Evolutionary conservation across 2,888 invertebrate genomes (phyloP).

Genomic region (Gibbula magus): DNA sequence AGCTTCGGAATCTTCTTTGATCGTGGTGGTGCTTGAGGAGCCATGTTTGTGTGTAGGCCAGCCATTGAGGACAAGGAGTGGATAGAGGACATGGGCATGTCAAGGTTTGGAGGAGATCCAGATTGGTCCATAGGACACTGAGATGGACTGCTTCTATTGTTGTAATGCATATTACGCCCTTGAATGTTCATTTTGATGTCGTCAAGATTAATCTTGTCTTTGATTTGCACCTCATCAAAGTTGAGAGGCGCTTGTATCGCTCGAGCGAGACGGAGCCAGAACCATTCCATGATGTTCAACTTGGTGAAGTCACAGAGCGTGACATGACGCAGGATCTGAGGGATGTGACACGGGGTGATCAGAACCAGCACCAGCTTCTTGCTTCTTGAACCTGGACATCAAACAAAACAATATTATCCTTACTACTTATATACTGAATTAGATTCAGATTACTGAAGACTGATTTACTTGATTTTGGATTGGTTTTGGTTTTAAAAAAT

Average conservation of each 20-base stretch:
- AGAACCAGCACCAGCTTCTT: slow-evolving; percentile 69
- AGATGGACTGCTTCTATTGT: background rate
- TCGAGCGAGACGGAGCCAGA: slow-evolving; percentile 87
- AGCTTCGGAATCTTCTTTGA: background rate
- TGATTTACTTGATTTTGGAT: too few relatives aligned
- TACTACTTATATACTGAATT: too few relatives aligned
- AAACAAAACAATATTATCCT: background rate
- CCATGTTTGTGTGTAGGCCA: too few relatives aligned
- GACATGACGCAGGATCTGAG: slow-evolving; percentile 60
- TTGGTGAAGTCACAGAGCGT: slow-evolving; percentile 66
- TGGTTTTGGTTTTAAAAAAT: too few relatives aligned
- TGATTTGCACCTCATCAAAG: slow-evolving; percentile 30
- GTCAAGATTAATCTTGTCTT: background rate
- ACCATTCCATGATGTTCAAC: slow-evolving; percentile 75
- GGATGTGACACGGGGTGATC: slow-evolving; percentile 53
- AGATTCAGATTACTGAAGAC: too few relatives aligned
- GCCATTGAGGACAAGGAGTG: background rate
- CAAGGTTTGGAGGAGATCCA: too few relatives aligned
- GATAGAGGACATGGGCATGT: background rate
- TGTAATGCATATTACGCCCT: too few relatives aligned
- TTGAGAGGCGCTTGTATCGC: slow-evolving; percentile 85
- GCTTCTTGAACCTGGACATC: slow-evolving; percentile 60
- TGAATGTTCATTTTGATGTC: background rate
- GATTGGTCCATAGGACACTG: background rate
- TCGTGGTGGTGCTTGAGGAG: too few relatives aligned